Conservation (phyloP, 1,140 invertebrate species). For the Eufriesea mexicana region DNA sequence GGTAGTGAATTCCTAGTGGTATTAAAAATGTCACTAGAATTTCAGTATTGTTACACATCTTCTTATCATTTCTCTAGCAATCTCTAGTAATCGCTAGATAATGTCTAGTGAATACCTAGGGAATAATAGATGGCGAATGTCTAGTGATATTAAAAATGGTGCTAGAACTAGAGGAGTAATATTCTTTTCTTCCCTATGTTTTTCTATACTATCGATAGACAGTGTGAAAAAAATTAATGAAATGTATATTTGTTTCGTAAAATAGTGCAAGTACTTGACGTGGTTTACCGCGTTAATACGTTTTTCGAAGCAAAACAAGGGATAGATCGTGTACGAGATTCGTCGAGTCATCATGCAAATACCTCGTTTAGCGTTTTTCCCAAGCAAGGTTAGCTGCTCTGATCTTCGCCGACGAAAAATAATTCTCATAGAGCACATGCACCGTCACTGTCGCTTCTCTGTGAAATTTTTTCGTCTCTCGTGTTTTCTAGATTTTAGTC, state of each 20-base stretch:
- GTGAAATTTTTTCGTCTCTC: conserved; percentile 34
- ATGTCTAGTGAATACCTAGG: too few species aligned
- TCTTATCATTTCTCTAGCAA: too few species aligned
- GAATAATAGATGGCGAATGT: too few species aligned
- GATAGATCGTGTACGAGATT: conserved; percentile 12
- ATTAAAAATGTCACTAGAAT: background rate
- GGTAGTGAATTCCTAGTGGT: background rate
- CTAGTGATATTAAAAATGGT: too few species aligned
- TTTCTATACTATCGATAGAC: too few species aligned
- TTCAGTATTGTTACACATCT: too few species aligned
- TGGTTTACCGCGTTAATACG: conserved; percentile 34
- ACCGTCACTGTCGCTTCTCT: conserved; percentile 45
- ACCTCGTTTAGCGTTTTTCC: conserved; percentile 55
- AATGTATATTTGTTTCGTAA: background rate
- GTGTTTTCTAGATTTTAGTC: conserved; percentile 39
- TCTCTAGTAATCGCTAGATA: too few species aligned
- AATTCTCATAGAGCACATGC: conserved; percentile 41
- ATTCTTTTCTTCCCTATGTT: too few species aligned
- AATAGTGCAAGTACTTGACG: conserved; percentile 52
- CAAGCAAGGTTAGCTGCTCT: conserved; percentile 22
- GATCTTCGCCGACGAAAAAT: conserved; percentile 58
- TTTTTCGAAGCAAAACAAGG: conserved; percentile 31
- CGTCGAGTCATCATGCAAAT: conserved; percentile 53
- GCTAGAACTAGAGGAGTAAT: too few species aligned
- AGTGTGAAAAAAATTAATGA: background rate